Evolutionary conservation across 1,140 invertebrate species (phyloP), one percentile per base, ranked within the genome.

Genomic region (Hesperophylax magnus): DNA sequence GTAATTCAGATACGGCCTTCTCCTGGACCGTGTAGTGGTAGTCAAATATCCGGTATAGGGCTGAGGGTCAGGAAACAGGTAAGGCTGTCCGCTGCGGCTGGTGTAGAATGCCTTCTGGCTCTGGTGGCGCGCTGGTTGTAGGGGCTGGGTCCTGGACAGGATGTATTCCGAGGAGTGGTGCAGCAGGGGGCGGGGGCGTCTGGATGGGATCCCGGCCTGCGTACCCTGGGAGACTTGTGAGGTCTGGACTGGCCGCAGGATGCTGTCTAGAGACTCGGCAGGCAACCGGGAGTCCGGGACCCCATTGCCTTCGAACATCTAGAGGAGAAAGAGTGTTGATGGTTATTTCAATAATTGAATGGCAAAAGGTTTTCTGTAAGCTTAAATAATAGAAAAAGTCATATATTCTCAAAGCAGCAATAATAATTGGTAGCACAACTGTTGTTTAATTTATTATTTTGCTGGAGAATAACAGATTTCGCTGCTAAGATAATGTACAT

Each of bases 111-210:
- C 11, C 9, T 47, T 20, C 27, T 22, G 31, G 39, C 24, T 22
- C 17, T 61, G 24, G 14, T 22, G 22, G 0, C 20, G 22, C 17
- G 31, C 27, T 14, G 72, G 53, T 7, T 15, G 52, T 1, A n/a
- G 34, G 6, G 14, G 20, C 31, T 15, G 60, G 56, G 4, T 71
- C n/a, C 63, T 67, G 60, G 71, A 61, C 18, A 84, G 78, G 2
- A 77, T 17, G 47, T 79, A 71, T 39, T 84, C 82, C n/a, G 82
- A 84, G 22, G 82, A 74, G 75, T 84, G 82, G 65, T 84, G 82
- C 2, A 80, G 31, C 61, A 84, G 56, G 1, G 78, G 63, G 5
- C 79, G 79, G 20, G 79, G 76, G 3, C 58, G 60, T 4, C 58
- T 27, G 4, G 60, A n/a, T 3, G 79, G 77, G 18, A 47, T 9